A percentile compares a stretch with the other conserved stretches of the same genome.
These are phyloP conservation scores for Noctua comes DNA, from an alignment of 2,888 invertebrate species.

Conservation along the genomic window DNA sequence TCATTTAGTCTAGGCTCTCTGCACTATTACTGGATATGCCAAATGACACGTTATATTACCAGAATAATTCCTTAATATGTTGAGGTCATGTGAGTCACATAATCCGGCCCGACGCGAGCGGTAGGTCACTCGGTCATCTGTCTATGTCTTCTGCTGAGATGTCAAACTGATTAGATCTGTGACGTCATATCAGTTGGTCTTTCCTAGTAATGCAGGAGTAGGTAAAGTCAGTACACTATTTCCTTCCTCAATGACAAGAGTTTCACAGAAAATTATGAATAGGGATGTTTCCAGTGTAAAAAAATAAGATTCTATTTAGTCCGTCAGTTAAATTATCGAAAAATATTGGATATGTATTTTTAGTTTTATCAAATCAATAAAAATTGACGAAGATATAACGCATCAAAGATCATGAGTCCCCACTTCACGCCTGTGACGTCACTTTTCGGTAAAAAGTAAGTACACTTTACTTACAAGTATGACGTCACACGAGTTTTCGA, in stretches of 20 bases:
- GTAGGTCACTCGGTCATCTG: constrained; percentile 62
- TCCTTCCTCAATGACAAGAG: neutral
- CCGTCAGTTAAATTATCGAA: too few species aligned
- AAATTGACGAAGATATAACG: too few species aligned
- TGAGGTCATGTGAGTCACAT: constrained; percentile 59
- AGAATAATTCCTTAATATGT: constrained; percentile 34
- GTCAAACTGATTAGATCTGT: constrained; percentile 50
- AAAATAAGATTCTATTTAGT: too few species aligned
- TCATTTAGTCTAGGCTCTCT: neutral
- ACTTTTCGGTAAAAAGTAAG: too few species aligned
- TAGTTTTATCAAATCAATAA: too few species aligned
- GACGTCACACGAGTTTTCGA: too few species aligned
- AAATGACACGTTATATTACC: constrained; percentile 2
- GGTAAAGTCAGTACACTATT: neutral
- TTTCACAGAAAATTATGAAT: neutral
- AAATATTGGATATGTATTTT: too few species aligned
- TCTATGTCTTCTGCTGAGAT: constrained; percentile 62
- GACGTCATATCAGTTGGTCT: constrained; percentile 14
- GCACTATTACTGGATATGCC: neutral
- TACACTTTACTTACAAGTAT: too few species aligned
- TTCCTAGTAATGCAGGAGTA: neutral
- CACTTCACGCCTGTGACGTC: too few species aligned
- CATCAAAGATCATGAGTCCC: too few species aligned
- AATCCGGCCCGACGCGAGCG: constrained; percentile 40
- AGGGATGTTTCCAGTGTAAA: too few species aligned